These are phyloP conservation scores for Oryzias celebensis DNA, from an alignment of 2,113 vertebrate species.

Conservation along the genomic window DNA sequence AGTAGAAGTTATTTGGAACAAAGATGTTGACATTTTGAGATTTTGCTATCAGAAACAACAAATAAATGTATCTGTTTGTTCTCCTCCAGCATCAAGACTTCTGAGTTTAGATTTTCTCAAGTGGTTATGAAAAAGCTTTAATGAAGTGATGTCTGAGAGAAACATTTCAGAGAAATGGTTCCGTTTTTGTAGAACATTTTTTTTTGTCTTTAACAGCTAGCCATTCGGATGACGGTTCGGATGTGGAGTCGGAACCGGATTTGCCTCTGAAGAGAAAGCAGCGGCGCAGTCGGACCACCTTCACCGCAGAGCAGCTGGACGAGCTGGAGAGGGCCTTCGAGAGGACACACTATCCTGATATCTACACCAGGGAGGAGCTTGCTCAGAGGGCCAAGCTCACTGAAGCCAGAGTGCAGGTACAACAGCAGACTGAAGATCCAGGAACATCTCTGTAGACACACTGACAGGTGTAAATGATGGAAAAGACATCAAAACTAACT, in stretches of 20 bases:
- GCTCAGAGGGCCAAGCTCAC: slow-evolving; percentile 94
- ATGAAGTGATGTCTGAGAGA: too few species aligned
- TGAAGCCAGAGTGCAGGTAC: slow-evolving; percentile 92
- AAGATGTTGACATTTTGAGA: too few species aligned
- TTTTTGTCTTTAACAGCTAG: slow-evolving; percentile 71
- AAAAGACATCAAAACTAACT: too few species aligned
- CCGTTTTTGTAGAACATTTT: background rate
- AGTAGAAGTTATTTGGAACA: too few species aligned
- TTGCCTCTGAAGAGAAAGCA: slow-evolving; percentile 93
- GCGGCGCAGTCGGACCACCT: slow-evolving; percentile 91
- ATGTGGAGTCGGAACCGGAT: slow-evolving; percentile 93
- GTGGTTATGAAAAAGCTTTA: too few species aligned
- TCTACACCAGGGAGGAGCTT: slow-evolving; percentile 94
- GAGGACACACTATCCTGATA: slow-evolving; percentile 94
- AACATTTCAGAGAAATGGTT: too few species aligned
- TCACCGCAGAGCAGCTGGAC: slow-evolving; percentile 93
- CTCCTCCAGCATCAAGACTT: too few species aligned
- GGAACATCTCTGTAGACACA: too few species aligned
- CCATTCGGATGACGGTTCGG: slow-evolving; percentile 92
- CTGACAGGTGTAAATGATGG: too few species aligned
- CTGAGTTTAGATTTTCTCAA: too few species aligned
- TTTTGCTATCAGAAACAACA: too few species aligned
- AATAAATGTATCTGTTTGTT: too few species aligned
- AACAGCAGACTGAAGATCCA: background rate
- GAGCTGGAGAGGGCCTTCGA: slow-evolving; percentile 93